phyloP scores from a whole-genome alignment of 2,113 vertebrate species.

The Scartelaos histophorus region DNA sequence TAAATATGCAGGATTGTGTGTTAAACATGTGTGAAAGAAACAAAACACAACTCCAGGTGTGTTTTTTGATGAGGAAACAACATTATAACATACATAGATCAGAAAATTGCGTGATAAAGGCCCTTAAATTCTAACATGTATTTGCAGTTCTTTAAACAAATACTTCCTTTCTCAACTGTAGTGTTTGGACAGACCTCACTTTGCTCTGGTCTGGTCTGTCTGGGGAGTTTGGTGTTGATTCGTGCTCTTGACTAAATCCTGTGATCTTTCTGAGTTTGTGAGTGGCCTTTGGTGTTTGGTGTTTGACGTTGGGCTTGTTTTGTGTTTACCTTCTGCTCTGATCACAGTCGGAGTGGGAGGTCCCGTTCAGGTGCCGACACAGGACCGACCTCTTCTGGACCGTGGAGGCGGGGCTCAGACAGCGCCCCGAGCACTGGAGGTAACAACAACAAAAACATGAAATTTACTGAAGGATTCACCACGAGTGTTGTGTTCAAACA shows the following conservation, averaged over 20 bases:
- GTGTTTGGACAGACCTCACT: no score
- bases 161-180: not conserved
- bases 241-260: not conserved
- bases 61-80: no score
- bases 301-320: no score
- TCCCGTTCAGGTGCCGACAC: slow-evolving; percentile 77
- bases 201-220: not conserved
- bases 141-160: not conserved
- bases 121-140: not conserved
- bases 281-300: no score
- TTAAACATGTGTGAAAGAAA: no score
- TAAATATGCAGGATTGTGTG: no score
- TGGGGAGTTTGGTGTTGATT: not conserved
- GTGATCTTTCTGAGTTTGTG: no score
- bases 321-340: slow-evolving; percentile 73
- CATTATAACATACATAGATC: no score
- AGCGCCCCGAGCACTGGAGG: slow-evolving; percentile 82
- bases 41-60: no score
- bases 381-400: slow-evolving; percentile 71
- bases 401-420: slow-evolving; percentile 63
- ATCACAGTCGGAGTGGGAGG: slow-evolving; percentile 73
- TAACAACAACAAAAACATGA: not conserved
- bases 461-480: no score
- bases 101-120: no score
- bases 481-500: no score